These are phyloP conservation scores for Caenorhabditis becei DNA, from an alignment of 2,888 invertebrate genomes.

Conservation along the genomic window DNA sequence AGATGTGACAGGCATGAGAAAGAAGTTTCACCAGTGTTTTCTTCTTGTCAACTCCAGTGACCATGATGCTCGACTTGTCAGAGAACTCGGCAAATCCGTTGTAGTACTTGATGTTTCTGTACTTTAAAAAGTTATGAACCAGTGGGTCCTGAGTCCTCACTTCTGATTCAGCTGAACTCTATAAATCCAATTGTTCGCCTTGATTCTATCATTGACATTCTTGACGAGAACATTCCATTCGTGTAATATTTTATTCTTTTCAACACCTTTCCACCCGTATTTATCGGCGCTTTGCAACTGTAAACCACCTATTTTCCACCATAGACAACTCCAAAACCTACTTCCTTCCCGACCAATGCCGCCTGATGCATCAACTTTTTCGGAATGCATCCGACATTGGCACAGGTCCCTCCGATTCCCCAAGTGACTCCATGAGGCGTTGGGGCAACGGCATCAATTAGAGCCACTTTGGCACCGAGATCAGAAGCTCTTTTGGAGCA, in stretches of 20 bases:
- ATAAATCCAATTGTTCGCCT: constrained; percentile 84
- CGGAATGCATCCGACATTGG: constrained; percentile 94
- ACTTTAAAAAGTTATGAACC: not conserved
- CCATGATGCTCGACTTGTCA: constrained; percentile 83
- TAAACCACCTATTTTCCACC: not conserved
- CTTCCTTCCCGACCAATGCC: constrained; percentile 87
- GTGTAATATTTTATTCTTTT: constrained; percentile 51
- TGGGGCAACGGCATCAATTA: constrained; percentile 85
- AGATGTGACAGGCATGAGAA: not conserved
- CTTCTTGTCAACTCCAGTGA: constrained; percentile 74
- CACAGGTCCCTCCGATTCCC: constrained; percentile 95
- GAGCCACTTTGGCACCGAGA: constrained; percentile 84
- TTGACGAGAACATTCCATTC: constrained; percentile 82
- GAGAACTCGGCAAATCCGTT: constrained; percentile 84
- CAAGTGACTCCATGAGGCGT: constrained; percentile 89
- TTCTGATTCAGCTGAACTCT: constrained; percentile 83
- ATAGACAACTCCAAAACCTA: constrained; percentile 67
- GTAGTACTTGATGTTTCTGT: constrained; percentile 83
- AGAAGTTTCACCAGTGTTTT: constrained; percentile 38
- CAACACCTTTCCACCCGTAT: constrained; percentile 63
- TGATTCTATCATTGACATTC: constrained; percentile 81
- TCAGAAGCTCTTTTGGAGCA: constrained; percentile 87
- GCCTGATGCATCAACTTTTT: constrained; percentile 96
- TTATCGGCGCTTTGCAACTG: constrained; percentile 41
- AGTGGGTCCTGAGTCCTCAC: constrained; percentile 33